phyloP scores from a whole-genome alignment of 2,888 invertebrate species.

The Apomyelois bistriatella region DNA sequence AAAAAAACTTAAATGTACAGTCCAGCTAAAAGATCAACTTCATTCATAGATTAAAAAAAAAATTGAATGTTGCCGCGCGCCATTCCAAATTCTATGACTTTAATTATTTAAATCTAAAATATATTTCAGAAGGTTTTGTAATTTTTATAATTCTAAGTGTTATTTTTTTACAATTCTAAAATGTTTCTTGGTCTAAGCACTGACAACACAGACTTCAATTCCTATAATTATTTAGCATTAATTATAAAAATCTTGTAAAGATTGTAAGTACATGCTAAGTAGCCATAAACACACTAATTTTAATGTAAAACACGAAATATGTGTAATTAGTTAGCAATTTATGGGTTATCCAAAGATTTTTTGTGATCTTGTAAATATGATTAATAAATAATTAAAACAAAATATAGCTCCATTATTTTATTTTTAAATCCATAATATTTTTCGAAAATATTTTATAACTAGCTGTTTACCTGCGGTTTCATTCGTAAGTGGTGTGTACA shows the following conservation, averaged over 20 bases:
- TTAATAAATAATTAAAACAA: conserved; percentile 13
- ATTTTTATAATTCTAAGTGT: too few relatives aligned
- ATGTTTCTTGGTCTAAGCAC: too few relatives aligned
- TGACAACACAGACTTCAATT: too few relatives aligned
- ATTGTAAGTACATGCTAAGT: conserved; percentile 2
- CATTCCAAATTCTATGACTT: neutral
- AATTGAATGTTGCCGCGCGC: too few relatives aligned
- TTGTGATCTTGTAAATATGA: conserved; percentile 22
- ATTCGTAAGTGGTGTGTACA: too few relatives aligned
- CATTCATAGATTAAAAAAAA: too few relatives aligned
- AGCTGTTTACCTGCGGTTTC: too few relatives aligned
- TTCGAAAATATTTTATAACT: too few relatives aligned
- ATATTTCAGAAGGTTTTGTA: too few relatives aligned
- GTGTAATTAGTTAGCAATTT: conserved; percentile 10
- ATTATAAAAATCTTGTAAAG: neutral
- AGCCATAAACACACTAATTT: conserved; percentile 1
- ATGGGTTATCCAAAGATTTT: conserved; percentile 16
- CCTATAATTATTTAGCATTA: neutral
- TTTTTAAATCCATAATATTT: neutral
- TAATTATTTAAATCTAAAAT: neutral
- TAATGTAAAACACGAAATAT: conserved; percentile 11
- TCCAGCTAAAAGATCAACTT: too few relatives aligned
- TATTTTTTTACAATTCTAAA: too few relatives aligned
- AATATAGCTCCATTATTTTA: neutral
- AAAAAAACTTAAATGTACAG: too few relatives aligned